phyloP scores from a whole-genome alignment of 2,113 vertebrate species.

The Eonycteris spelaea region DNA sequence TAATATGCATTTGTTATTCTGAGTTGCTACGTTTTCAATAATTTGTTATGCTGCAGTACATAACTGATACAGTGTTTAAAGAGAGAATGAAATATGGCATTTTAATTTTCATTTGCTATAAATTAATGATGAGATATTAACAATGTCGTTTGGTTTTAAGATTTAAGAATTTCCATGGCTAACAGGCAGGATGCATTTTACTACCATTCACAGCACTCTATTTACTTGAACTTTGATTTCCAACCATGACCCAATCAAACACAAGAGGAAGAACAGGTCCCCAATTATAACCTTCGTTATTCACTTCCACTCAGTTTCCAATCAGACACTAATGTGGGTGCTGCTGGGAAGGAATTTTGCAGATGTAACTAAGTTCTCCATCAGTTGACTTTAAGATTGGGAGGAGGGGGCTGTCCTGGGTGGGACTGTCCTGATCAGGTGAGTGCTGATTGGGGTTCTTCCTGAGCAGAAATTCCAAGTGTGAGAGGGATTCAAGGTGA shows the following conservation, averaged over 20 bases:
- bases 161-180: background rate
- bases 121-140: background rate
- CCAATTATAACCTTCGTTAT: background rate
- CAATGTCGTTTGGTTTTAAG: background rate
- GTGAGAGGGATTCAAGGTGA: background rate
- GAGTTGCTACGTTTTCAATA: background rate
- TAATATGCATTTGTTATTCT: background rate
- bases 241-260: background rate
- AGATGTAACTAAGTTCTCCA: background rate
- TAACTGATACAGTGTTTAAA: background rate
- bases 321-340: background rate
- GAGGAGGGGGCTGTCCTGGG: background rate
- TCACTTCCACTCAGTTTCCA: background rate
- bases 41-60: background rate
- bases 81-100: background rate
- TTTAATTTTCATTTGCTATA: background rate
- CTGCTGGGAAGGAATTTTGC: background rate
- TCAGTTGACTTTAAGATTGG: background rate
- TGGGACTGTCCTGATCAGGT: background rate
- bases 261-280: no score
- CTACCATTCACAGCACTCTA: background rate
- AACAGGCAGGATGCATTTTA: background rate
- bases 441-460: background rate
- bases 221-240: background rate
- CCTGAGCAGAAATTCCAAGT: background rate